Conservation (phyloP, 2,797 vertebrate species). For the Sebastes hubbsi region DNA sequence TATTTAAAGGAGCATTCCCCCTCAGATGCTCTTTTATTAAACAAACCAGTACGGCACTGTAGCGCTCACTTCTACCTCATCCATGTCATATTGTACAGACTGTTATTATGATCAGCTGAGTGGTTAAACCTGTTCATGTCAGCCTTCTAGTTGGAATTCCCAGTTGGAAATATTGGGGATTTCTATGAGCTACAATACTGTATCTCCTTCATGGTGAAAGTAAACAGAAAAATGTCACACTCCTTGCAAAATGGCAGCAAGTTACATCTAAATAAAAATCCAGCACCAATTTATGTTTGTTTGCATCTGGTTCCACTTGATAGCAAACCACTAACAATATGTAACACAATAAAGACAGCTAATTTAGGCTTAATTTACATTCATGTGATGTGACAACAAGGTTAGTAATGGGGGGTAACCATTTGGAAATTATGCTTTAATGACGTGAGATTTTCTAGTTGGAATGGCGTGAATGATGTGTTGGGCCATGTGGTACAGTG, state of each 20-base stretch:
- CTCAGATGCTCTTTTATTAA: conserved; percentile 34
- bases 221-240: not conserved
- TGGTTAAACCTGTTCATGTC: not conserved
- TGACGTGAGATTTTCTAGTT: not conserved
- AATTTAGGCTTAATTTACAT: not conserved
- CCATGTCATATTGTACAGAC: not conserved
- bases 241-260: not conserved
- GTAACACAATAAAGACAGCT: not conserved
- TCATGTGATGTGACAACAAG: not conserved
- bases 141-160: not conserved
- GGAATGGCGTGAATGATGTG: not conserved
- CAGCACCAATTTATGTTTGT: not conserved
- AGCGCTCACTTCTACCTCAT: not conserved
- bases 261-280: not conserved
- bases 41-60: not conserved
- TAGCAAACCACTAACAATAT: not conserved
- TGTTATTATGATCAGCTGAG: not conserved
- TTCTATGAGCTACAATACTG: not conserved
- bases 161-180: not conserved
- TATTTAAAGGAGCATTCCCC: conserved; percentile 22
- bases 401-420: not conserved
- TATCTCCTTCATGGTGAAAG: not conserved
- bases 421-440: not conserved
- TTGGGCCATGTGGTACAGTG: not conserved
- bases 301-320: not conserved